Conservation (phyloP, 2,888 invertebrate genomes). For the Aplocera efformata region DNA sequence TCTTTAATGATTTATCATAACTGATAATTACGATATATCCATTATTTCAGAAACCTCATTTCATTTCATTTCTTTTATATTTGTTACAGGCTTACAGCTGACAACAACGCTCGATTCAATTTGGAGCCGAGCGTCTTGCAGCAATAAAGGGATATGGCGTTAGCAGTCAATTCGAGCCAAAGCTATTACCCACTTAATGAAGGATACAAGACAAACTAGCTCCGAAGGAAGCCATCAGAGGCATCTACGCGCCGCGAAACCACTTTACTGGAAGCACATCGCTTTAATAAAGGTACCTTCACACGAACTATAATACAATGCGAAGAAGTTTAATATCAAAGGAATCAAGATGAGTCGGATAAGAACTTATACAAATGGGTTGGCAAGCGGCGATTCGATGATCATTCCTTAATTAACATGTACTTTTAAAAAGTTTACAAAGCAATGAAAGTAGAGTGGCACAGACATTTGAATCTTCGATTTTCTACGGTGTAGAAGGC, state of each 20-base stretch:
- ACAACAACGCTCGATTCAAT: slow-evolving; percentile 38
- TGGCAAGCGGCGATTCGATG: too few relatives aligned
- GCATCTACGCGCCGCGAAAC: slow-evolving; percentile 54
- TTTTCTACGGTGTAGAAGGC: slow-evolving; percentile 34
- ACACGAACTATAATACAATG: background rate
- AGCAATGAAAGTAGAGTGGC: too few relatives aligned
- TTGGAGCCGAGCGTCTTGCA: slow-evolving; percentile 32
- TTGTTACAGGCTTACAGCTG: slow-evolving; percentile 11
- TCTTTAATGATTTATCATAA: too few relatives aligned
- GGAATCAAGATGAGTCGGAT: too few relatives aligned
- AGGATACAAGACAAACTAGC: slow-evolving; percentile 61
- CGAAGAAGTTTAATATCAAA: background rate
- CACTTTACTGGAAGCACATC: slow-evolving; percentile 54
- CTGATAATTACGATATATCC: too few relatives aligned
- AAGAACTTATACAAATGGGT: too few relatives aligned
- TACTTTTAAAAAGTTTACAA: too few relatives aligned
- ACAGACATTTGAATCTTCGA: too few relatives aligned
- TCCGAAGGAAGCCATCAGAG: slow-evolving; percentile 55
- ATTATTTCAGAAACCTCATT: too few relatives aligned
- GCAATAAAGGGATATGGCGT: slow-evolving; percentile 36
- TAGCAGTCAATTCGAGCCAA: slow-evolving; percentile 47
- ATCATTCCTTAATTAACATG: too few relatives aligned
- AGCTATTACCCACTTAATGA: slow-evolving; percentile 57
- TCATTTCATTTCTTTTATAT: too few relatives aligned
- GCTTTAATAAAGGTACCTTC: slow-evolving; percentile 20